Percentiles rank a stretch among this genome's conserved stretches.
Evolutionary conservation across 2,797 vertebrate genomes (phyloP).

Genomic region (Scolopax rusticola): DNA sequence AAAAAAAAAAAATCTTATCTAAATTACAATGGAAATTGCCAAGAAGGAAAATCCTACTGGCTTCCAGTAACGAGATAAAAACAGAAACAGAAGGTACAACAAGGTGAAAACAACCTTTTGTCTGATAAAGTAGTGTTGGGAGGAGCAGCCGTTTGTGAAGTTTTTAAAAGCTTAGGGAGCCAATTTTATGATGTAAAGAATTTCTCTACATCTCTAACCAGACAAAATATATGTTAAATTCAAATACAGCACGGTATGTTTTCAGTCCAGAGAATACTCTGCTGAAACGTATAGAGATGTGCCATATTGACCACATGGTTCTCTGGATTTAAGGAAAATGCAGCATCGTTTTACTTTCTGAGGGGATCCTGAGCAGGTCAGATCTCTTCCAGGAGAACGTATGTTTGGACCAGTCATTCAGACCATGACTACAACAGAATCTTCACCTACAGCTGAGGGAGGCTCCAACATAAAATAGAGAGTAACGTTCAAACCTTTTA

Average conservation of each 20-base stretch:
- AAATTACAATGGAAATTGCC: background rate
- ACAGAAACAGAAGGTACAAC: background rate
- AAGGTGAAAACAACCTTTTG: background rate
- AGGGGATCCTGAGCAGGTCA: background rate
- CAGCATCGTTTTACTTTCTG: background rate
- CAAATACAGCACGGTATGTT: background rate
- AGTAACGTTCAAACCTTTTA: background rate
- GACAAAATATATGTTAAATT: background rate
- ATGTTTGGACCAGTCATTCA: background rate
- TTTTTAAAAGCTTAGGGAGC: background rate
- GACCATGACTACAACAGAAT: background rate
- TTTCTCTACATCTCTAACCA: background rate
- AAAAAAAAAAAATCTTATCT: background rate
- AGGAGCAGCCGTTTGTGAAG: background rate
- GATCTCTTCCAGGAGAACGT: background rate
- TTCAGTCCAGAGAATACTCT: background rate
- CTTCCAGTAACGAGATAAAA: background rate
- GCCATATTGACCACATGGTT: background rate
- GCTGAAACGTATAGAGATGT: background rate
- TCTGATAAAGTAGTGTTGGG: background rate
- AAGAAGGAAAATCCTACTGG: background rate
- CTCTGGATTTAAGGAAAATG: background rate
- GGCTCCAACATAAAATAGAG: background rate
- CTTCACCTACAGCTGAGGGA: background rate
- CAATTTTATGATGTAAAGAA: background rate